These are phyloP conservation scores for Chloropsis cyanopogon DNA, from an alignment of 2,113 vertebrate genomes.

Conservation along the genomic window DNA sequence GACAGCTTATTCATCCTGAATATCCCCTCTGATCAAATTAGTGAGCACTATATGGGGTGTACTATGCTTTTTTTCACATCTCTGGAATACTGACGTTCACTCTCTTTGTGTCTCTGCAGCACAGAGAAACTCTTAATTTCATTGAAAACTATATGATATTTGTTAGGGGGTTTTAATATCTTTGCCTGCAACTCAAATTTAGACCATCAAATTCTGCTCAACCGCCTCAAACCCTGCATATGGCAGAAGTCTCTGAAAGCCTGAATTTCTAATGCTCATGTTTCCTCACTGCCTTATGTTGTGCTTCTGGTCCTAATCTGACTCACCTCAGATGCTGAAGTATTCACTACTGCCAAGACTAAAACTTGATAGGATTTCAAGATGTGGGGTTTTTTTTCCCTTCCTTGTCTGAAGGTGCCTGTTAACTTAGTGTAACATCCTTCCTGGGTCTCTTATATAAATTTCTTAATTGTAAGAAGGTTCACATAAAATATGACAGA, in stretches of 20 bases:
- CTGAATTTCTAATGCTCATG: neutral
- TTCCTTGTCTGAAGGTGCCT: neutral
- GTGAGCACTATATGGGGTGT: neutral
- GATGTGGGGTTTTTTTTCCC: neutral
- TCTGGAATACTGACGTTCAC: neutral
- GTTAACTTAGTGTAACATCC: neutral
- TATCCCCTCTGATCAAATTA: neutral
- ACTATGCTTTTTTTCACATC: neutral
- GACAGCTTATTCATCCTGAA: neutral
- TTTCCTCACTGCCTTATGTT: conserved; percentile 30
- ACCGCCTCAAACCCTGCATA: neutral
- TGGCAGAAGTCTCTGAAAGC: neutral
- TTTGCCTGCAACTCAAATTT: neutral
- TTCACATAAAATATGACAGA: conserved; percentile 26
- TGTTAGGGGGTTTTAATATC: neutral
- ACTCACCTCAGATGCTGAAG: neutral
- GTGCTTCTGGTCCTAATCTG: conserved; percentile 30
- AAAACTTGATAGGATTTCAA: conserved; percentile 10
- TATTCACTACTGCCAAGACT: neutral
- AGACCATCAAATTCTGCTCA: neutral
- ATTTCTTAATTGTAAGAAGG: conserved; percentile 10
- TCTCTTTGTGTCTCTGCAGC: neutral
- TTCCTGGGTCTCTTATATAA: conserved; percentile 19
- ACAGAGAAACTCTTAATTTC: neutral
- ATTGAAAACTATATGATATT: neutral